These are phyloP conservation scores for Dorcus hopei DNA, from an alignment of 2,888 invertebrate genomes.

Conservation along the genomic window DNA sequence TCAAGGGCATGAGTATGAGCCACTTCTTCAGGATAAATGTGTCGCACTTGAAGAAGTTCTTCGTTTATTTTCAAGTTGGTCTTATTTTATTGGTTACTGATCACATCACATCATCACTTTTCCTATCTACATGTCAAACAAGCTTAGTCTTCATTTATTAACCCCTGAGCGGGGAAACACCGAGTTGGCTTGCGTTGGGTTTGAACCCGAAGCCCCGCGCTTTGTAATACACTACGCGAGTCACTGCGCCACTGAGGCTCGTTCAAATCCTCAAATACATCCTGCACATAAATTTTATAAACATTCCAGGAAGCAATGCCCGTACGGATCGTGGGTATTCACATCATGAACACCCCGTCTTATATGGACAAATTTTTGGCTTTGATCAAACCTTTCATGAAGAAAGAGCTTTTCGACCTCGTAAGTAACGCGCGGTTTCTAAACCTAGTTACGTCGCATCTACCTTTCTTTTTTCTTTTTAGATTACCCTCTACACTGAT, in stretches of 20 bases:
- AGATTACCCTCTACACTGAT: conserved; percentile 17
- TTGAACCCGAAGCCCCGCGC: too few species aligned
- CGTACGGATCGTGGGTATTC: conserved; percentile 62
- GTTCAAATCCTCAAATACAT: too few species aligned
- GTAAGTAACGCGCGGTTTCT: conserved; percentile 31
- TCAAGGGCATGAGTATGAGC: conserved; percentile 57
- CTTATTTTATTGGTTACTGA: background rate
- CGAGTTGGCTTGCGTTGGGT: too few species aligned
- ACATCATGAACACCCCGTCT: conserved; percentile 64
- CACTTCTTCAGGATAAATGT: conserved; percentile 62
- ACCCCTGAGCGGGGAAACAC: too few species aligned
- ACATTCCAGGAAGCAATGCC: conserved; percentile 62
- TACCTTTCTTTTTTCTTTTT: conserved; percentile 27
- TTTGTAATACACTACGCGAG: too few species aligned
- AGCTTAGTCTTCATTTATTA: background rate
- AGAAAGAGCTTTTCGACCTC: conserved; percentile 57
- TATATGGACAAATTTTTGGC: conserved; percentile 68
- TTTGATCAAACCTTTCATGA: conserved; percentile 68
- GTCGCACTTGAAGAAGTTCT: conserved; percentile 62
- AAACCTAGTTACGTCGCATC: background rate
- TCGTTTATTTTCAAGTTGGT: conserved; percentile 61
- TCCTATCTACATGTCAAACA: too few species aligned
- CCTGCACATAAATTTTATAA: background rate
- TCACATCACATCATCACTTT: background rate
- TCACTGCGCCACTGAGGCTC: too few species aligned